Percentiles rank a stretch among this genome's conserved stretches.
phyloP scores from a whole-genome alignment of 2,888 invertebrate genomes.

The Malthinus flaveolus region DNA sequence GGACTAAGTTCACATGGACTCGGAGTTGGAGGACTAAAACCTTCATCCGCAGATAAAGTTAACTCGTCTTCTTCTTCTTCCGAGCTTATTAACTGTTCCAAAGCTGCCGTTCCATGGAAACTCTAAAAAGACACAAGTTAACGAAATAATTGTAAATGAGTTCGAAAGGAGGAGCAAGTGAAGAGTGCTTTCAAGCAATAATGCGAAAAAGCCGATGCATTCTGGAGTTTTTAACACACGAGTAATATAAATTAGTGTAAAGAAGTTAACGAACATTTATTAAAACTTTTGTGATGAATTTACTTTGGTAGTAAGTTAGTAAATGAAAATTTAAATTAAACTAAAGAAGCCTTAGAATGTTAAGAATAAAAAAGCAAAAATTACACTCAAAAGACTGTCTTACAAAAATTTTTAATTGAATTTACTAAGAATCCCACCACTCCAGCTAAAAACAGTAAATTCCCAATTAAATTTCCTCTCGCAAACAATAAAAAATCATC shows the following conservation, averaged over 20 bases:
- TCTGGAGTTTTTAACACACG: too few species aligned
- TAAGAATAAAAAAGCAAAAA: not conserved
- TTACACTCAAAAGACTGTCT: not conserved
- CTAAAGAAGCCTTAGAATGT: too few species aligned
- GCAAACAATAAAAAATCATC: not conserved
- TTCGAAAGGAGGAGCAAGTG: too few species aligned
- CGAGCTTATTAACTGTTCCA: slow-evolving; percentile 50
- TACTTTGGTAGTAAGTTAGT: too few species aligned
- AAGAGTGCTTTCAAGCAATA: too few species aligned
- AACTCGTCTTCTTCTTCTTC: slow-evolving; percentile 53
- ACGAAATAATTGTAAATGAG: too few species aligned
- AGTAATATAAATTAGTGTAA: too few species aligned
- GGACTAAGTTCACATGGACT: slow-evolving; percentile 53
- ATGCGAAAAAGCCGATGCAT: too few species aligned
- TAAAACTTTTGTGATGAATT: too few species aligned
- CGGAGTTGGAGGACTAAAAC: slow-evolving; percentile 55
- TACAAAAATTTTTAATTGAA: not conserved
- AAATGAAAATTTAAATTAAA: too few species aligned
- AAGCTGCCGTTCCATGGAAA: slow-evolving; percentile 55
- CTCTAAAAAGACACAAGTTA: slow-evolving; percentile 42
- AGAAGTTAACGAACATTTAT: too few species aligned
- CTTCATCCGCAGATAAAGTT: slow-evolving; percentile 53
- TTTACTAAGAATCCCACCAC: slow-evolving; percentile 17
- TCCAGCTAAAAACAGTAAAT: slow-evolving; percentile 10
- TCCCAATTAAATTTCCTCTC: not conserved